Conservation (phyloP, 2,113 vertebrate genomes). For the Melanostigma gelatinosum region DNA sequence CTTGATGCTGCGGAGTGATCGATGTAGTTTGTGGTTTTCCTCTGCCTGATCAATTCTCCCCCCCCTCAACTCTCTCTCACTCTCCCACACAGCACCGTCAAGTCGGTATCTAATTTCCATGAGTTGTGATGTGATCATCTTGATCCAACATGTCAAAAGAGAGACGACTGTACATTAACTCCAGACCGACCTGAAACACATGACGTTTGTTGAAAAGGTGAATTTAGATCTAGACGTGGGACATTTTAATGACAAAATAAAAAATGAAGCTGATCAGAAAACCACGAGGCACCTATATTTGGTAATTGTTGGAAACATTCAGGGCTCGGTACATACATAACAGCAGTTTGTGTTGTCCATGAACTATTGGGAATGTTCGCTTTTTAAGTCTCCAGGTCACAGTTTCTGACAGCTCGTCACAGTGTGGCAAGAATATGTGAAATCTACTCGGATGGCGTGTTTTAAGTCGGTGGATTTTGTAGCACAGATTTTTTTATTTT, state of each 20-base stretch:
- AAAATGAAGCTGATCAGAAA: background rate
- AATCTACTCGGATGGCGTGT: background rate
- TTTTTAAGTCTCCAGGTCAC: background rate
- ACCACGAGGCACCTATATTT: background rate
- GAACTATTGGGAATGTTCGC: background rate
- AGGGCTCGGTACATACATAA: too few species aligned
- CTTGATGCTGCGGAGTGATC: background rate
- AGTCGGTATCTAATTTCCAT: background rate
- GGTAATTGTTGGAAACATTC: background rate
- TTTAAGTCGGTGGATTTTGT: slow-evolving; percentile 5
- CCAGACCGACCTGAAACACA: background rate
- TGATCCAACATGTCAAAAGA: background rate
- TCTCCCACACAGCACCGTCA: background rate
- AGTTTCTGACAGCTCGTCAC: background rate
- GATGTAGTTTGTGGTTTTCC: background rate
- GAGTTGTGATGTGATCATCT: background rate
- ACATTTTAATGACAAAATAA: background rate
- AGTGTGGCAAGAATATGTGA: background rate
- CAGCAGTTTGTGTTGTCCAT: background rate
- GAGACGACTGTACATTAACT: background rate
- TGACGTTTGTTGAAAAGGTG: background rate
- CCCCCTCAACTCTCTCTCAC: background rate
- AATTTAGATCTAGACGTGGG: background rate
- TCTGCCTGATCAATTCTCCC: background rate
- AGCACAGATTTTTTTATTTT: background rate